Evolutionary conservation across 1,140 invertebrate genomes (phyloP).

Genomic region (Lasioglossum baleicum): DNA sequence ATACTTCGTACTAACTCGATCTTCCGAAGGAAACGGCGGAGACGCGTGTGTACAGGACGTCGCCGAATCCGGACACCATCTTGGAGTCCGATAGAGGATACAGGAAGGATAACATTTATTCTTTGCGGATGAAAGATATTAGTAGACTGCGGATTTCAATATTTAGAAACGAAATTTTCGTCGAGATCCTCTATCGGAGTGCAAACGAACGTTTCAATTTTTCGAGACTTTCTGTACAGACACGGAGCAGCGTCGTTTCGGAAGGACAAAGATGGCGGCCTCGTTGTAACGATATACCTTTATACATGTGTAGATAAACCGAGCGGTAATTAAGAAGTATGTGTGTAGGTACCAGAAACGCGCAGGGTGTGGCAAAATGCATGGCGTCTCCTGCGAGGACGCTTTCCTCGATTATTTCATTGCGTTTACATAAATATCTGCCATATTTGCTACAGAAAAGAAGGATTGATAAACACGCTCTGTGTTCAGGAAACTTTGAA

Average conservation of each 20-base stretch:
- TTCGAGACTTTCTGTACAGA: not conserved
- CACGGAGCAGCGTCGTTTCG: not conserved
- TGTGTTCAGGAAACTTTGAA: not conserved
- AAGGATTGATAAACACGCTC: no score
- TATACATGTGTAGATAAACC: conserved; percentile 63
- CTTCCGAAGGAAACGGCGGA: not conserved
- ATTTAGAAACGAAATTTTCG: no score
- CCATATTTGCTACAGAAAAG: no score
- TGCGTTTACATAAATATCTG: not conserved
- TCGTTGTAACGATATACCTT: conserved; percentile 53
- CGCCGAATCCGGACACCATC: not conserved
- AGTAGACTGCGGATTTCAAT: no score
- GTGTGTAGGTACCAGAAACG: conserved; percentile 50
- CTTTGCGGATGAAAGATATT: no score
- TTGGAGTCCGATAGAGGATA: not conserved
- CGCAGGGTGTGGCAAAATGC: conserved; percentile 12
- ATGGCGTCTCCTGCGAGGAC: not conserved
- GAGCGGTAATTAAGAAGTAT: conserved; percentile 35
- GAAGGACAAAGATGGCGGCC: not conserved
- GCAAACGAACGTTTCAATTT: no score
- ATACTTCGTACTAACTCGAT: not conserved
- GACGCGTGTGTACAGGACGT: not conserved
- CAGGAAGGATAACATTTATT: not conserved
- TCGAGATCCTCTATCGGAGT: no score
- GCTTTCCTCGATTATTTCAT: not conserved